Conservation (phyloP, 2,888 invertebrate species). For the Hermodice carunculata region DNA sequence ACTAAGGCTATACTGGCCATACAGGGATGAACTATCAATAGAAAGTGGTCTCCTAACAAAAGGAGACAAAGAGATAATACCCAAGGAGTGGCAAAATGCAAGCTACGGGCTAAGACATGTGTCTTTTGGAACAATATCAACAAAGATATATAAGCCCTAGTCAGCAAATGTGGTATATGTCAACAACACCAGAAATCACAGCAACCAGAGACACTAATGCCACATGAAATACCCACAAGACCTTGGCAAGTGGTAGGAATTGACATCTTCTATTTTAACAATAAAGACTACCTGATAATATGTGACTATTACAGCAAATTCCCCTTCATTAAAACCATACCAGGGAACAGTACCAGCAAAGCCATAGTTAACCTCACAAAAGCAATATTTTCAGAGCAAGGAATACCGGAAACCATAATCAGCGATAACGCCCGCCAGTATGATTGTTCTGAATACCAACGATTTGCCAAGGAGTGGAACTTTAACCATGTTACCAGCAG, state of each 20-base stretch:
- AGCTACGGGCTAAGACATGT: constrained; percentile 13
- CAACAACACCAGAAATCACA: background rate
- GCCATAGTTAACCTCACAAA: background rate
- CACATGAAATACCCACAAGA: background rate
- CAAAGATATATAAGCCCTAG: background rate
- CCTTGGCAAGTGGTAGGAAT: background rate
- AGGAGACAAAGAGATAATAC: constrained; percentile 24
- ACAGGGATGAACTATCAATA: no score
- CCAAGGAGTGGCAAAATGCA: constrained; percentile 24
- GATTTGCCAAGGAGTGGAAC: constrained; percentile 2
- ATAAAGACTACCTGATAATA: background rate
- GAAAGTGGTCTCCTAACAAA: constrained; percentile 32
- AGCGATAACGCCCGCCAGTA: constrained; percentile 11
- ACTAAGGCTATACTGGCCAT: constrained; percentile 21
- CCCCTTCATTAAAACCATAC: background rate
- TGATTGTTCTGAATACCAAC: background rate
- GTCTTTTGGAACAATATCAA: constrained; percentile 25
- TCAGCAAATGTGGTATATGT: background rate
- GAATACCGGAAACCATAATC: background rate
- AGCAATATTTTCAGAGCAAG: constrained; percentile 6
- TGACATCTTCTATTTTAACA: constrained; percentile 1
- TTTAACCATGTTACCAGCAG: no score
- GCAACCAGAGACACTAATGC: background rate
- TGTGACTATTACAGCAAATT: constrained; percentile 10
- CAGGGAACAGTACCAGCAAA: background rate